phyloP scores from a whole-genome alignment of 1,140 invertebrate species.

The Tetramorium alpestre region DNA sequence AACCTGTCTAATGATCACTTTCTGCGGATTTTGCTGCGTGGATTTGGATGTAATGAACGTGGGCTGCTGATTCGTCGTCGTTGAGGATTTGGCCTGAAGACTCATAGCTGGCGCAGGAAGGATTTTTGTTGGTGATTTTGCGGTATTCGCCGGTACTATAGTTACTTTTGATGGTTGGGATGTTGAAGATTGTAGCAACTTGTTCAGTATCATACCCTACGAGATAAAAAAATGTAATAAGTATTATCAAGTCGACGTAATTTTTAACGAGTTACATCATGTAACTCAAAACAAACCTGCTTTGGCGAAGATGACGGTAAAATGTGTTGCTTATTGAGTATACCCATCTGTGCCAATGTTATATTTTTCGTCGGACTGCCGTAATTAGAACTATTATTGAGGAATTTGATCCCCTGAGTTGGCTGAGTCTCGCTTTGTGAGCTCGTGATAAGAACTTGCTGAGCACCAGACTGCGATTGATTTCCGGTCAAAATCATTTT shows the following conservation, averaged over 20 bases:
- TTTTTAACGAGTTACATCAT: not conserved
- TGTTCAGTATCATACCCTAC: conserved; percentile 85
- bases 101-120: conserved; percentile 88
- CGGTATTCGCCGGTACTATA: conserved; percentile 80
- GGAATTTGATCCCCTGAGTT: conserved; percentile 81
- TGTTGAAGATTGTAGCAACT: conserved; percentile 82
- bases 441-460: conserved; percentile 81
- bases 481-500: conserved; percentile 88
- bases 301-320: conserved; percentile 84
- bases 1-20: conserved; percentile 88
- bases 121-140: conserved; percentile 90
- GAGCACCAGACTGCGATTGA: conserved; percentile 76
- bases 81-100: conserved; percentile 82
- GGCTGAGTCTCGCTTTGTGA: conserved; percentile 80
- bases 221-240: conserved; percentile 66
- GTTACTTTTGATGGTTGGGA: conserved; percentile 82
- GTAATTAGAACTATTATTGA: conserved; percentile 78
- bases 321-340: conserved; percentile 87
- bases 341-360: conserved; percentile 89
- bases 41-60: conserved; percentile 78
- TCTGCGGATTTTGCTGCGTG: conserved; percentile 86
- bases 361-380: conserved; percentile 89
- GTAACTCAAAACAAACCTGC: conserved; percentile 79
- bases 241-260: not conserved
- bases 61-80: conserved; percentile 78